Conservation (phyloP, 2,113 vertebrate species). For the Triplophysa rosa region DNA sequence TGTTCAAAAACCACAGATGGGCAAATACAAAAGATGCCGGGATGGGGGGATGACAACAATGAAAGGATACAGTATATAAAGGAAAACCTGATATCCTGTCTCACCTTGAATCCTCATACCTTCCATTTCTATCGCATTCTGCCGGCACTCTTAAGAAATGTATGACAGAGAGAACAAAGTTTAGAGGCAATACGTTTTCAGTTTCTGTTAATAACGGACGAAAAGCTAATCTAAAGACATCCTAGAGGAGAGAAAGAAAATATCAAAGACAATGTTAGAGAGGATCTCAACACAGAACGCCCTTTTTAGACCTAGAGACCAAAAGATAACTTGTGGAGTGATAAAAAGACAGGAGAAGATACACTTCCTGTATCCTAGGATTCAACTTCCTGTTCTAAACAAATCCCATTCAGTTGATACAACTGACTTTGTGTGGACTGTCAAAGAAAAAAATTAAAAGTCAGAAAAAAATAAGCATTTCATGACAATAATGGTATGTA, state of each 20-base stretch:
- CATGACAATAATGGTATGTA: not conserved
- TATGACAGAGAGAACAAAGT: slow-evolving; percentile 52
- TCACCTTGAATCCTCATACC: slow-evolving; percentile 99
- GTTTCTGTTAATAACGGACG: not conserved
- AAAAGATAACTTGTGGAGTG: not conserved
- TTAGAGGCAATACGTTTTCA: slow-evolving; percentile 2
- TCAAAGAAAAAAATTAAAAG: not conserved
- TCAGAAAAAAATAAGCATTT: not conserved
- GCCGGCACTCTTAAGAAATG: slow-evolving; percentile 83
- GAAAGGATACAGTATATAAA: not conserved
- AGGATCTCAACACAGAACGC: slow-evolving; percentile 5
- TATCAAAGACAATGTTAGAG: slow-evolving; percentile 1
- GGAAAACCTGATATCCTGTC: slow-evolving; percentile 51
- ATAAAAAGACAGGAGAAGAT: not conserved
- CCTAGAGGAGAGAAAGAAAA: not conserved
- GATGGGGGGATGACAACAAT: not conserved
- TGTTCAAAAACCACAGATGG: not conserved
- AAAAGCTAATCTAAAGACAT: slow-evolving; percentile 10
- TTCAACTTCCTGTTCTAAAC: slow-evolving; percentile 40
- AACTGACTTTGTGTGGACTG: slow-evolving; percentile 2
- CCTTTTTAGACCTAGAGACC: slow-evolving; percentile 25
- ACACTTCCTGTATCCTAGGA: not conserved
- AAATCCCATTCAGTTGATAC: slow-evolving; percentile 2
- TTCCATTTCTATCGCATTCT: slow-evolving; percentile 98
- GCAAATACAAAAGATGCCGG: not conserved